Conservation (phyloP, 2,888 invertebrate species). For the Eucera pruinosa region DNA sequence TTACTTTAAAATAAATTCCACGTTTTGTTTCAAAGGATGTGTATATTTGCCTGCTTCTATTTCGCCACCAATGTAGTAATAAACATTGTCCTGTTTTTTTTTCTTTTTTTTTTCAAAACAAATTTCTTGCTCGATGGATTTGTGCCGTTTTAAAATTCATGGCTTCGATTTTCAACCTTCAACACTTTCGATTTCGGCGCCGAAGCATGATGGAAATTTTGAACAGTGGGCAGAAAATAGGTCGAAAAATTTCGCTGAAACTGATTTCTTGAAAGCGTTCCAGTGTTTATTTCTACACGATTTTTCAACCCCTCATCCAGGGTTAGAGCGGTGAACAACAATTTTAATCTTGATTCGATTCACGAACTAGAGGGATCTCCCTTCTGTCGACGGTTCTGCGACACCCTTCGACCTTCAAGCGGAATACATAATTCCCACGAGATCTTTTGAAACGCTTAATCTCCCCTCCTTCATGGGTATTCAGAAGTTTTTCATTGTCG, state of each 20-base stretch:
- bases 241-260: background rate
- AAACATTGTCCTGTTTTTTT: no score
- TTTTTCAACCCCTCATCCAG: constrained; percentile 1
- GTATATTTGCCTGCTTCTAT: no score
- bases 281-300: constrained; percentile 14
- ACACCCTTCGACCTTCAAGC: constrained; percentile 30
- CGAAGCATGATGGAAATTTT: no score
- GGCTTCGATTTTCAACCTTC: no score
- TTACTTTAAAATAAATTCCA: background rate
- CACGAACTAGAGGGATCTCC: background rate
- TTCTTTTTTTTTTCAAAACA: no score
- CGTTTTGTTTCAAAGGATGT: no score
- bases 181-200: no score
- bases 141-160: no score
- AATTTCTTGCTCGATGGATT: no score
- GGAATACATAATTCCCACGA: constrained; percentile 43
- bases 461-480: constrained; percentile 11
- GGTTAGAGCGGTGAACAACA: background rate
- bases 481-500: background rate
- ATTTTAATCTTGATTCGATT: constrained; percentile 28
- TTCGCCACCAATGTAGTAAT: no score
- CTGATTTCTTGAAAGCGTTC: constrained; percentile 23
- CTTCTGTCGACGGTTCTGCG: background rate
- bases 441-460: constrained; percentile 41
- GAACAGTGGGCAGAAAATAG: no score